These are phyloP conservation scores for Cerastoderma edule DNA, from an alignment of 2,888 invertebrate genomes.

Conservation along the genomic window DNA sequence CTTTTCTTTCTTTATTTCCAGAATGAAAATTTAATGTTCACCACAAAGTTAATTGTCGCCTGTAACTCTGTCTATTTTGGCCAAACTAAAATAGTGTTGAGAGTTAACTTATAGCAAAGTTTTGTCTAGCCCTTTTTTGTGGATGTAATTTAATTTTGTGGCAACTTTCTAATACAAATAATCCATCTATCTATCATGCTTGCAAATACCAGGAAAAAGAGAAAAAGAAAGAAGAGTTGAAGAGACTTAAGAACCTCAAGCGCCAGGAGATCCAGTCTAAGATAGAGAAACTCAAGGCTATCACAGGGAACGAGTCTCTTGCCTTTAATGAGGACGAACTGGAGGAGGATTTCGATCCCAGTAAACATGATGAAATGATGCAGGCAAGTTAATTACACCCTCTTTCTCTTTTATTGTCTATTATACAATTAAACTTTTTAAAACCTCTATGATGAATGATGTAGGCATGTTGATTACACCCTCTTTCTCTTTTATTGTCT, in stretches of 20 bases:
- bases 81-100: too few relatives aligned
- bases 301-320: constrained; percentile 92
- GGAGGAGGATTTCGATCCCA: constrained; percentile 92
- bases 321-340: constrained; percentile 91
- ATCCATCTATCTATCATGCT: not conserved
- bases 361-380: constrained; percentile 94
- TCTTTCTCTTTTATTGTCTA: too few relatives aligned
- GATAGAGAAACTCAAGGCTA: constrained; percentile 92
- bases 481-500: too few relatives aligned
- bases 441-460: too few relatives aligned
- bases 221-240: constrained; percentile 93
- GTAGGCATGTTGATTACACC: too few relatives aligned
- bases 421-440: too few relatives aligned
- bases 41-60: not conserved
- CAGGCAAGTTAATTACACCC: too few relatives aligned
- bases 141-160: not conserved
- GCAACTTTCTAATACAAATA: not conserved
- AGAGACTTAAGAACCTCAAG: constrained; percentile 93
- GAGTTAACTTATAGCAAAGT: not conserved
- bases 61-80: too few relatives aligned
- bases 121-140: not conserved
- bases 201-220: constrained; percentile 85
- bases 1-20: too few relatives aligned
- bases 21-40: too few relatives aligned
- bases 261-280: constrained; percentile 95